Evolutionary conservation across 2,888 invertebrate species (phyloP), one percentile per base, ranked within the genome.

Genomic region (Quadroppia sp.): DNA sequence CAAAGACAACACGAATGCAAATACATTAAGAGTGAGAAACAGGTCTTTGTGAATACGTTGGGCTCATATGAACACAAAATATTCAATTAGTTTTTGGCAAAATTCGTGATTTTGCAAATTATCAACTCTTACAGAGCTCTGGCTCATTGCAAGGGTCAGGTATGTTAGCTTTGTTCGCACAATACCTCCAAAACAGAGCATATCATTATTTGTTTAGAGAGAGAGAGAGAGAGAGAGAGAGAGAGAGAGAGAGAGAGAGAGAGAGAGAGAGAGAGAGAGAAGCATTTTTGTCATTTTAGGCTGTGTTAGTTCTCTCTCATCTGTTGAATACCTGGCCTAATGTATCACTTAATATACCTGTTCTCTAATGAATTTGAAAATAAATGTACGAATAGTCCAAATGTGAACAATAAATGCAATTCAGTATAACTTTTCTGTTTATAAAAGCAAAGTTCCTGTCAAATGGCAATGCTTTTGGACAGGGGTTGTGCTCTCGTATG

Each of bases 381-480:
- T 59, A 59, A 36, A 4, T 36, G 36, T 7, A 59, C 59, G 25
- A 9, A 28, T 59, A 28, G 17, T 59, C 59, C 30, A 59, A 59
- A 23, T 59, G n/a, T n/a, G 2, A 61, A 61, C 61, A 61, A 61
- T 61, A 61, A 11, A 61, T 17, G 32, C n/a, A 56, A 28, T 48
- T n/a, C 48, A 53, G 25, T 59, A 17, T 6, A 56, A 36, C 36
- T 36, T n/a, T n/a, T 36, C 11, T 67, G 67, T 13, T 23, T 42
- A 67, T 67, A 40, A 67, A 67, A 67, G 67, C 67, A 67, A 36
- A 67, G 67, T 67, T 67, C 67, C 67, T 67, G 67, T 67, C 40
- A 17, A n/a, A 61, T 32, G 32, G 30, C 59, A 32, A 15, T 53
- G 17, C 45, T 45, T 45, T 2, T 45, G 15, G 15, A 45, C 45